phyloP scores from a whole-genome alignment of 2,113 vertebrate genomes.

The Saccopteryx bilineata region DNA sequence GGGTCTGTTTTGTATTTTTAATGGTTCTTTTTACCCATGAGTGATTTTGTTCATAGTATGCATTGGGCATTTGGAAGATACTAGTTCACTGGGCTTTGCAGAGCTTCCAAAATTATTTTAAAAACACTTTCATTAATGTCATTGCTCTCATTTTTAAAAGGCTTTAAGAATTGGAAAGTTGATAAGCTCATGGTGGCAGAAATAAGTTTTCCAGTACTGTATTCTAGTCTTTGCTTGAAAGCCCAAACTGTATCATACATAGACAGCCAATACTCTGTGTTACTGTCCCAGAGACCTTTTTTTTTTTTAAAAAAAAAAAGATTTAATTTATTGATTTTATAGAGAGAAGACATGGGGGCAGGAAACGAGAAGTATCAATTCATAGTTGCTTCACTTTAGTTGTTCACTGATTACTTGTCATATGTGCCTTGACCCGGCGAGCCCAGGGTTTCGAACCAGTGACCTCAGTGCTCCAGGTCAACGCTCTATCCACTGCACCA shows the following conservation, averaged over 20 bases:
- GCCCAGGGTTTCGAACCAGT: too few species aligned
- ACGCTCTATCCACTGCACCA: too few species aligned
- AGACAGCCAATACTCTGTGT: neutral
- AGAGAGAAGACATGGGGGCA: too few species aligned
- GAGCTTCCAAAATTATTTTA: neutral
- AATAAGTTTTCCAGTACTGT: neutral
- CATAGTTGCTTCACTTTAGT: too few species aligned
- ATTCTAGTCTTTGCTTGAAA: neutral
- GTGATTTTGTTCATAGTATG: neutral
- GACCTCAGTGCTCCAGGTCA: too few species aligned
- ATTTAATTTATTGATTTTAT: too few species aligned
- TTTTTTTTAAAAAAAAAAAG: too few species aligned
- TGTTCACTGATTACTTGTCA: too few species aligned
- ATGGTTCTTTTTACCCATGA: neutral
- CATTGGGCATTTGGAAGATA: neutral
- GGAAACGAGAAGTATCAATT: too few species aligned
- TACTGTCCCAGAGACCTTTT: neutral
- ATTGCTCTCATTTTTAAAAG: neutral
- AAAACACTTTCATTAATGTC: neutral
- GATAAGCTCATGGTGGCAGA: neutral
- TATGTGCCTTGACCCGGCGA: too few species aligned
- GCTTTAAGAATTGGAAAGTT: neutral
- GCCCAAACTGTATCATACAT: neutral
- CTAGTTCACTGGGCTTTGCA: neutral
- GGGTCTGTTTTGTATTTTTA: neutral